Base-by-base conservation (phyloP, 2,113 vertebrate species). In the Perognathus longimembris region DNA sequence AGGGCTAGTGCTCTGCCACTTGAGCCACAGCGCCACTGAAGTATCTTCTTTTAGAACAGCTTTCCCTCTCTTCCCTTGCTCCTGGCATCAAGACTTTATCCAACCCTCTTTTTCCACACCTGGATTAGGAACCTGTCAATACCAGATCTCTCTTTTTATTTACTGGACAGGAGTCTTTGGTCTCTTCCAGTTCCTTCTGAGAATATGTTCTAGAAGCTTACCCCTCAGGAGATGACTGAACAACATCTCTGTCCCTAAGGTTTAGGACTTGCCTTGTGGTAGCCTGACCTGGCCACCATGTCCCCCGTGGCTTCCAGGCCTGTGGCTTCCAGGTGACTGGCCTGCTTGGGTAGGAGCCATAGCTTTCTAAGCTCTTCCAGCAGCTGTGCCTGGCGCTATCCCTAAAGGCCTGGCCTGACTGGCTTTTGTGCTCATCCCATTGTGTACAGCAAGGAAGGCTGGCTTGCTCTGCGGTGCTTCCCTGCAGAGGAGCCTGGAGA, bases 161-260 rank as follows among this genome's bases (percentile, higher is more conserved):
- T 75, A 85, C 34, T 83, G 45, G 38, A 8, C 26, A 57, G 64
- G 32, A 88, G 14, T 83, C 50, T 93, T 85, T 74, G 71, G 69
- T 88, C 73, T 83, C 66, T 80, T 90, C 75, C 12, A 75, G 34
- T 42, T 84, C 66, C 61, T 85, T 88, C 79, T 93, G 75, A 81
- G 42, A 80, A 69, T 81, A 26, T 59, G 59, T 93, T 94, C 89
- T 93, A 90, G 83, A 96, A 76, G 61, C 74, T 89, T 94, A 71
- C 66, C 73, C 80, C 30, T n/a, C 36, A 63, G 61, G 50, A 81
- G 74, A 45, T 34, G 69, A 71, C 9, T 1, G 17, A 70, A 0
- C 2, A 11, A 69, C 81, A 28, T 38, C 74, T 86, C 50, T 17
- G 50, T 17, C 50, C 12, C 12, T 54, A 54, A 54, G 17, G 50